These are phyloP conservation scores for Machimus atricapillus DNA, from an alignment of 2,888 invertebrate genomes.

Conservation along the genomic window DNA sequence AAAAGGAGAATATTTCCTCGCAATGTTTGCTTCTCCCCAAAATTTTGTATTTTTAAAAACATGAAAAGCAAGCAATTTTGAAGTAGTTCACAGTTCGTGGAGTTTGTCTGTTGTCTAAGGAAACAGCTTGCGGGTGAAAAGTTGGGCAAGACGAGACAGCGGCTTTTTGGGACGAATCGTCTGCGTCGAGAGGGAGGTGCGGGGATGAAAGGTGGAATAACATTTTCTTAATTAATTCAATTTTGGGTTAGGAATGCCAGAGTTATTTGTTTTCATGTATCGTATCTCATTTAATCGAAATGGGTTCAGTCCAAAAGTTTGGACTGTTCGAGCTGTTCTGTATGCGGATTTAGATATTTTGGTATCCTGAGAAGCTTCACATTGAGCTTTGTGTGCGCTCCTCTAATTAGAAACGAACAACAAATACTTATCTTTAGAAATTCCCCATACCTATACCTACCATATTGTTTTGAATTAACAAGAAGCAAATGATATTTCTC, in stretches of 20 bases:
- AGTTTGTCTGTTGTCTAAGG: neutral
- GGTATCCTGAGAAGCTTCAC: neutral
- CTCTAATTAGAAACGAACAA: neutral
- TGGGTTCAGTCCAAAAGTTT: neutral
- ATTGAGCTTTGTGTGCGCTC: neutral
- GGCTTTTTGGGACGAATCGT: neutral
- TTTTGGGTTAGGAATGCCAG: neutral
- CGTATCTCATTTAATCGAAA: neutral
- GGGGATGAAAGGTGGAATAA: neutral
- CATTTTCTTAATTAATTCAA: conserved; percentile 11
- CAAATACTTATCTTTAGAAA: neutral
- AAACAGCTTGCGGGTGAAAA: neutral
- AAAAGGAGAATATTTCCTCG: neutral
- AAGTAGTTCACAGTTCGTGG: neutral
- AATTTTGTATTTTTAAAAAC: neutral
- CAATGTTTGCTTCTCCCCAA: neutral
- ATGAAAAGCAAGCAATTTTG: neutral
- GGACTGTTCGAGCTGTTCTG: neutral
- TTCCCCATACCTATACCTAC: neutral
- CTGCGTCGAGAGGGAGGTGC: neutral
- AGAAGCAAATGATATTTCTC: neutral
- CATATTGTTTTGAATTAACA: neutral
- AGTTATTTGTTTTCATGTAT: neutral
- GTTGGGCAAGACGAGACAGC: neutral
- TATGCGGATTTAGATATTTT: neutral